Evolutionary conservation across 2,113 vertebrate genomes (phyloP), one percentile per base, ranked within the genome.

Genomic region (Ophiodon elongatus): DNA sequence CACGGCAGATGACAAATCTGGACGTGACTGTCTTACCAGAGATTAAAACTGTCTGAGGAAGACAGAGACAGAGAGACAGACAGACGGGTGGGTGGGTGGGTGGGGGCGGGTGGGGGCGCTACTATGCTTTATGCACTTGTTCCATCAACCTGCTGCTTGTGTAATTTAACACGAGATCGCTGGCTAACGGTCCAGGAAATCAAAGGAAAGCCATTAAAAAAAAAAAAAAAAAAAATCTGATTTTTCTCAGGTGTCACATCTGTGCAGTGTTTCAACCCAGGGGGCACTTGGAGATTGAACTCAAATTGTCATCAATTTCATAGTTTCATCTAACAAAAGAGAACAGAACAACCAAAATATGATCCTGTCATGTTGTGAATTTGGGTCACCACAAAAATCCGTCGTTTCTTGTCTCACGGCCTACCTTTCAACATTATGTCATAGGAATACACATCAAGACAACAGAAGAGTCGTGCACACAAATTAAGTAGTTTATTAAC

Each of bases 21-120:
- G 65, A 92, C 86, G 86, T 86, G 85, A 86, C 80, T 71, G 86
- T 67, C 83, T 87, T 84, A 86, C 71, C 63, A 33, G 69, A 88
- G 89, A 90, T 87, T 85, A 90, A 82, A 91, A 72, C 52, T 76
- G 85, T 82, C 83, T 88, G 80, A 83, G 75, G 27, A 41, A 76
- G 14, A 41, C 6, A 59, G 0, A 27, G 9, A 66, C 15, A 71
- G 23, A 57, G 54, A 21, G 0, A 29, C 1, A 14, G 50, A n/a
- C 64, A 39, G 23, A 29, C 50, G 1, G 35, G 41, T n/a, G n/a
- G n/a, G n/a, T 64, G 39, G 23, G 29, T 47, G 1, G 35, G 41
- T n/a, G n/a, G 68, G 39, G 23, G 29, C 50, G 1, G 35, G 41
- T n/a, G n/a, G n/a, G n/a, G n/a, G n/a, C n/a, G 56, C 23, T 25